Evolutionary conservation across 1,140 invertebrate genomes (phyloP), one percentile per base, ranked within the genome.

Genomic region (Eupristina koningsbergeri): DNA sequence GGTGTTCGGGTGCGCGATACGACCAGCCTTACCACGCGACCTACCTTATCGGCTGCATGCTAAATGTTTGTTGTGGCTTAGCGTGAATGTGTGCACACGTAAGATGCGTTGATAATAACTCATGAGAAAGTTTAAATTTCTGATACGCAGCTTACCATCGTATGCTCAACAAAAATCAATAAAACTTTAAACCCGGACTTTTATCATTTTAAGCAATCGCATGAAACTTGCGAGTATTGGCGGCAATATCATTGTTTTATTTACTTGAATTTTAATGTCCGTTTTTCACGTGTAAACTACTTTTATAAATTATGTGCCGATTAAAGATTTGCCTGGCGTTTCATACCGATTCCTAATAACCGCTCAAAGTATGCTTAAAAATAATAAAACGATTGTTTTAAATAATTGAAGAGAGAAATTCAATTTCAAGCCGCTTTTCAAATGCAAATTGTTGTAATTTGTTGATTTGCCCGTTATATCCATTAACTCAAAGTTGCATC

Each of bases 361-460:
- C n/a, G n/a, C n/a, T n/a, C n/a, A n/a, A n/a, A n/a, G n/a, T n/a
- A n/a, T n/a, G n/a, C n/a, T n/a, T n/a, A n/a, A n/a, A n/a, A n/a
- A n/a, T n/a, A n/a, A n/a, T n/a, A n/a, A n/a, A n/a, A n/a, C n/a
- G n/a, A n/a, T n/a, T n/a, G n/a, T n/a, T n/a, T n/a, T n/a, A n/a
- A n/a, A n/a, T 41, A 17, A 50, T 26, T 17, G 8, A 39, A 0
- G 6, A 39, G 45, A 53, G 31, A 39, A 53, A 71, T n/a, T n/a
- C n/a, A n/a, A n/a, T n/a, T n/a, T n/a, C n/a, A n/a, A 53, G 58
- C 39, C 34, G 26, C 22, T 67, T 80, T 71, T 71, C 5, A 80
- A 80, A 58, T 39, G 64, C n/a, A 47, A 81, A 81, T 81, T 29
- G n/a, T n/a, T n/a, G 31, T 22, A 31, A 1, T 80, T 81, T 61